Base-by-base conservation (phyloP, 2,888 invertebrate species). In the Ferrisia virgata region DNA sequence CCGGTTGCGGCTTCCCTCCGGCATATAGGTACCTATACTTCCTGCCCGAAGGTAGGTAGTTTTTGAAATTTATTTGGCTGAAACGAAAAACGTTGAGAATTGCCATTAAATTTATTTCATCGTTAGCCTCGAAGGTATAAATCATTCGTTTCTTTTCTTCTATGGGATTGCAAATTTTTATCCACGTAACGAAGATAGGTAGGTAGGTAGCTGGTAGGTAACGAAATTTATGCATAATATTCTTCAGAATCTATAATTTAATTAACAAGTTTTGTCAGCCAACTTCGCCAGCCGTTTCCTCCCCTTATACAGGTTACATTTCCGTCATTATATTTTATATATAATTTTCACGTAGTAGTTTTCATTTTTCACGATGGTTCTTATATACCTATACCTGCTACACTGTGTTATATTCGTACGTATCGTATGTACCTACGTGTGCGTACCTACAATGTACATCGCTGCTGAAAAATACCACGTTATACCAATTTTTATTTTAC, bases 211-310 rank as follows among this genome's bases (percentile, higher is more conserved):
- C n/a, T n/a, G n/a, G n/a, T n/a, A 15, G 8, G 3, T 36, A 33
- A 33, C 18, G 2, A 36, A 76, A 76, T 76, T 76, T 36, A 76
- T 18, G 72, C 36, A 76, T 36, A 76, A 33, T 64, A 64, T 64
- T 64, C 64, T 76, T 36, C 31, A 76, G 72, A 76, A 76, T 76
- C 72, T 33, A 76, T 76, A 76, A 76, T 76, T 76, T 76, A 76
- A 76, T 76, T 76, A 76, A 25, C 72, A 76, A 76, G 33, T 76
- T 76, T 76, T 76, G 36, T 76, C 72, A 76, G 36, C 33, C 72
- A 76, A 76, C 72, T 76, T 76, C 18, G 33, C 36, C 36, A 36
- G 22, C 36, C 33, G 36, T 76, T 76, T 76, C 72, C 72, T 36
- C 72, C 72, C n/a, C 72, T 64, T 28, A 72, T 72, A 76, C 72